phyloP scores from a whole-genome alignment of 2,888 invertebrate species.

The Osmoderma eremita region DNA sequence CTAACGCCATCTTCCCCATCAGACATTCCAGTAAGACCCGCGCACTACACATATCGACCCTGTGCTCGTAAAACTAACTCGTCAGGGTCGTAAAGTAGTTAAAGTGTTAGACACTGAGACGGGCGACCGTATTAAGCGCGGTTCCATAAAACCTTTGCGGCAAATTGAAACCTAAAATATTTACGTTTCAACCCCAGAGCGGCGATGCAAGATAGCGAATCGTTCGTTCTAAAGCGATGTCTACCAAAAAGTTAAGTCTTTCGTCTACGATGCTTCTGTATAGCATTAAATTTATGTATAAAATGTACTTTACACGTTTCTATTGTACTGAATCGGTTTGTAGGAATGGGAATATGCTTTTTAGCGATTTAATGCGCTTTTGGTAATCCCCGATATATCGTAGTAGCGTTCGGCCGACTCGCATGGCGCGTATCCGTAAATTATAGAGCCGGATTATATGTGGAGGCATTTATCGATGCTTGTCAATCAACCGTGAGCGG shows the following conservation, averaged over 20 bases:
- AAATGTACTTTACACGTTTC: neutral
- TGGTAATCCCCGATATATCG: no score
- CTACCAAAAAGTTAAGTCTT: no score
- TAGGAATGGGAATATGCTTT: neutral
- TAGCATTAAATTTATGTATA: neutral
- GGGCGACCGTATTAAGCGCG: constrained; percentile 20
- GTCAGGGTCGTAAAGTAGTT: constrained; percentile 27
- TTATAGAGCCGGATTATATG: neutral
- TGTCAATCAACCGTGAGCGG: constrained; percentile 19
- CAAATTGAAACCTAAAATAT: constrained; percentile 35
- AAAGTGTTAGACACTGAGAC: constrained; percentile 20
- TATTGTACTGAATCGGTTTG: neutral
- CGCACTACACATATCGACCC: no score
- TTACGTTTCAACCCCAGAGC: constrained; percentile 7
- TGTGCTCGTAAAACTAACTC: constrained; percentile 25
- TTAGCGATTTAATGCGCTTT: constrained; percentile 1
- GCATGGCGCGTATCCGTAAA: neutral
- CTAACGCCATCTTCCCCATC: no score
- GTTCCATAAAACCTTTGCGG: constrained; percentile 27
- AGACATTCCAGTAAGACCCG: no score
- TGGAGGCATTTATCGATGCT: constrained; percentile 18
- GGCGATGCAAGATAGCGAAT: no score
- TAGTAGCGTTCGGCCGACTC: no score
- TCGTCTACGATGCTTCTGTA: neutral
- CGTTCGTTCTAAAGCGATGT: no score